These are phyloP conservation scores for Hololepta plana DNA, from an alignment of 2,888 invertebrate genomes.

Conservation along the genomic window DNA sequence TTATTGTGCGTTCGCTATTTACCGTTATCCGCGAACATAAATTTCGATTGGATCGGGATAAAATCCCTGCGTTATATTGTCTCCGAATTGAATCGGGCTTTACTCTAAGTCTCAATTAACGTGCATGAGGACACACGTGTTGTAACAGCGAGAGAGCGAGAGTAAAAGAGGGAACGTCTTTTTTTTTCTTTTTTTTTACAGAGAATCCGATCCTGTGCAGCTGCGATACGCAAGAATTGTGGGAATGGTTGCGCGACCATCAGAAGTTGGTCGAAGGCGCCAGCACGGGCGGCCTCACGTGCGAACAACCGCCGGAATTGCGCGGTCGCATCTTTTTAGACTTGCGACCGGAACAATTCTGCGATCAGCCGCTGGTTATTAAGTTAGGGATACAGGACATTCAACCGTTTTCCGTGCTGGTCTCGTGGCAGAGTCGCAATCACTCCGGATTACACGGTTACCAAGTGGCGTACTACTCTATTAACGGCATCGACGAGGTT, in stretches of 20 bases:
- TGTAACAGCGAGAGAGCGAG: no score
- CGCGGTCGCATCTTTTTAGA: slow-evolving; percentile 58
- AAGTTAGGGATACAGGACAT: slow-evolving; percentile 77
- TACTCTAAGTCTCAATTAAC: no score
- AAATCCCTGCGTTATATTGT: no score
- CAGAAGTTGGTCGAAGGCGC: slow-evolving; percentile 47
- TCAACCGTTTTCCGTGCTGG: slow-evolving; percentile 69
- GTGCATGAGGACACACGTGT: no score
- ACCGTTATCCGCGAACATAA: no score
- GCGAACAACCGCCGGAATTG: slow-evolving; percentile 69
- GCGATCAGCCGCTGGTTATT: slow-evolving; percentile 65
- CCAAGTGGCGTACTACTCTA: slow-evolving; percentile 66
- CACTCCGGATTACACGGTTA: slow-evolving; percentile 71
- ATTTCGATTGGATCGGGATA: no score
- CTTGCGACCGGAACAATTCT: slow-evolving; percentile 64
- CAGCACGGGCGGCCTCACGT: slow-evolving; percentile 45
- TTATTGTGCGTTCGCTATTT: slow-evolving; percentile 3
- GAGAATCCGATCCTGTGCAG: slow-evolving; percentile 81
- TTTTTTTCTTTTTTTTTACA: slow-evolving; percentile 23
- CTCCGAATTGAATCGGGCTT: no score
- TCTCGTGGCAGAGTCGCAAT: slow-evolving; percentile 80
- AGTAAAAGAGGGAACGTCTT: no score
- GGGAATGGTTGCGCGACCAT: slow-evolving; percentile 86
- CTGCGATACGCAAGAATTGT: slow-evolving; percentile 77
- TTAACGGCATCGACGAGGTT: slow-evolving; percentile 40